Evolutionary conservation across 2,113 vertebrate species (phyloP), one percentile per base, ranked within the genome.

Genomic region (Herpetotheres cachinnans): DNA sequence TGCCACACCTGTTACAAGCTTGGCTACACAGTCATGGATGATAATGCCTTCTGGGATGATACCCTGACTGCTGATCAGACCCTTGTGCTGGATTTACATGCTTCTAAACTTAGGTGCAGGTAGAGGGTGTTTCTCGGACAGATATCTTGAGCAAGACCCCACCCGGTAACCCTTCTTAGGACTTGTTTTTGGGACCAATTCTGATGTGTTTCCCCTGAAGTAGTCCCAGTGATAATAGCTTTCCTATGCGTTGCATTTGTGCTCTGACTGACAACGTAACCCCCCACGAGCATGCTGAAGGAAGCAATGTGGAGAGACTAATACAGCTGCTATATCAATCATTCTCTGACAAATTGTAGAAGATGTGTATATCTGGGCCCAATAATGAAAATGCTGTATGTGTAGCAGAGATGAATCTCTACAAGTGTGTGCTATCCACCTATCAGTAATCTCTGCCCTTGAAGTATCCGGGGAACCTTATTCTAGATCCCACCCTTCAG

Each of bases 311-410:
- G 36, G 38, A 50, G 25, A 55, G 30, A 30, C 38, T 59, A 26
- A 49, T 18, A 27, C 24, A 80, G 63, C 17, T 61, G 32, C 71
- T 54, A 1, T 19, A 47, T 73, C 52, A 63, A 21, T 59, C 12
- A 27, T n/a, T 54, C 19, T 15, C n/a, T 63, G 69, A 49, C 21
- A 63, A 40, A 36, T 21, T 0, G 0, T 0, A 30, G 58, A 34
- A 59, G 42, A n/a, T 32, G 20, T 18, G 12, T 11, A 5, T 67
- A 54, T 38, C 44, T 69, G 63, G 38, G 54, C 7, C 20, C 55
- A n/a, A 40, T n/a, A n/a, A 32, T 24, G 36, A 34, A 32, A 80
- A 2, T 62, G 34, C 50, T 52, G 16, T 16, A 7, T 44, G 20
- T 56, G 34, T 52, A 30, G 22, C 24, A 61, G 21, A 73, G 27